Conservation (phyloP, 2,888 invertebrate species). For the Exephanes ischioxanthus region DNA sequence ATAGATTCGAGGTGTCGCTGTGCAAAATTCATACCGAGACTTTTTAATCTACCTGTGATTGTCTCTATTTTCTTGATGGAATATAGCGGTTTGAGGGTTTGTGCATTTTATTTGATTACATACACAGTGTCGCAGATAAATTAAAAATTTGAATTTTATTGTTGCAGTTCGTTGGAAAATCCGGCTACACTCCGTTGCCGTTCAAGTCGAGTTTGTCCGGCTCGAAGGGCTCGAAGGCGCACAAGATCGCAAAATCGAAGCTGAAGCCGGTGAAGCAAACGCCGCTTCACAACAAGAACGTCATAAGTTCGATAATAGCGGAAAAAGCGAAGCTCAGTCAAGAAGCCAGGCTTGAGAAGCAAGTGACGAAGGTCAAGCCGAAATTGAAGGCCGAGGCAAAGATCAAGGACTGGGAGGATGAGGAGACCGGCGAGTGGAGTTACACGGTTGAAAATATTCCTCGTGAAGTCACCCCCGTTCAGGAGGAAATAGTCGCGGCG, state of each 20-base stretch:
- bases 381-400: constrained; percentile 91
- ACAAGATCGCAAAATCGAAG: constrained; percentile 78
- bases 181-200: constrained; percentile 77
- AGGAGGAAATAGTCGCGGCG: constrained; percentile 20
- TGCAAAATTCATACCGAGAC: too few relatives aligned
- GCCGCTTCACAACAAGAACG: constrained; percentile 81
- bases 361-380: constrained; percentile 89
- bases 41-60: too few relatives aligned
- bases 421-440: constrained; percentile 85
- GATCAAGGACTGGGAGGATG: constrained; percentile 87
- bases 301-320: constrained; percentile 82
- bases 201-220: constrained; percentile 76
- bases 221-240: constrained; percentile 75
- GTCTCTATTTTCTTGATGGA: too few relatives aligned
- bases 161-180: constrained; percentile 76
- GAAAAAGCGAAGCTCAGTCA: constrained; percentile 82
- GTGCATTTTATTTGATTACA: neutral
- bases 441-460: constrained; percentile 70
- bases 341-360: constrained; percentile 79
- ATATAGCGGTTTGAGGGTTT: too few relatives aligned
- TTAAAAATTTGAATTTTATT: constrained; percentile 24
- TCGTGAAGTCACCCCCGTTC: constrained; percentile 62
- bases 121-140: neutral
- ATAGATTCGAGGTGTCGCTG: too few relatives aligned
- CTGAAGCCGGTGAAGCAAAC: constrained; percentile 80